Percentiles rank a stretch among this genome's conserved stretches.
phyloP scores from a whole-genome alignment of 2,888 invertebrate species.

The Drosophila monieri region DNA sequence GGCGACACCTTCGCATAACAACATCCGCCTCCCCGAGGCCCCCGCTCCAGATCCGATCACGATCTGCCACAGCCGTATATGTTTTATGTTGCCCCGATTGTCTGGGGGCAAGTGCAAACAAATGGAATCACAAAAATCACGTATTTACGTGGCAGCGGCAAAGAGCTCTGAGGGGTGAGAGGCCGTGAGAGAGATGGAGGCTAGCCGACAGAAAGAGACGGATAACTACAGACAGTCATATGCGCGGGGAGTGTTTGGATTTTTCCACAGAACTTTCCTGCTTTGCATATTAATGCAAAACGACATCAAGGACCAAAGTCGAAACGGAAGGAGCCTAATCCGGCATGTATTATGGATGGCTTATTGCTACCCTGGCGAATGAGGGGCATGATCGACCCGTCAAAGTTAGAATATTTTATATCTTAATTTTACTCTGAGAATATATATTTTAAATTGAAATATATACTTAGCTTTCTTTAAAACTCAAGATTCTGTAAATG shows the following conservation, averaged over 20 bases:
- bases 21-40: background rate
- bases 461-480: background rate
- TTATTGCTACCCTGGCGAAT: slow-evolving; percentile 14
- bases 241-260: slow-evolving; percentile 59
- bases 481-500: background rate
- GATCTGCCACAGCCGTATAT: slow-evolving; percentile 15
- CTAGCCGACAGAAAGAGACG: slow-evolving; percentile 9
- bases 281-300: slow-evolving; percentile 75
- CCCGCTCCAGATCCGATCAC: slow-evolving; percentile 20
- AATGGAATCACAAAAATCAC: slow-evolving; percentile 71
- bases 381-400: background rate
- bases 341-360: slow-evolving; percentile 23
- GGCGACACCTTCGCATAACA: slow-evolving; percentile 50
- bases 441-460: background rate
- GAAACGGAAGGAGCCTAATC: slow-evolving; percentile 37
- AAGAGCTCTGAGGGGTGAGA: slow-evolving; percentile 2
- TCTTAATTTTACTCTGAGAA: background rate
- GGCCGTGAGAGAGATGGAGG: background rate
- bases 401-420: background rate
- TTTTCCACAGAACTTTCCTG: slow-evolving; percentile 44
- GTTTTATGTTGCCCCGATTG: slow-evolving; percentile 39
- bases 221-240: slow-evolving; percentile 31
- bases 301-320: slow-evolving; percentile 26
- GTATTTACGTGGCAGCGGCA: slow-evolving; percentile 49
- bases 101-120: slow-evolving; percentile 56